Conservation (phyloP, 1,140 invertebrate genomes). For the Portunus trituberculatus region DNA sequence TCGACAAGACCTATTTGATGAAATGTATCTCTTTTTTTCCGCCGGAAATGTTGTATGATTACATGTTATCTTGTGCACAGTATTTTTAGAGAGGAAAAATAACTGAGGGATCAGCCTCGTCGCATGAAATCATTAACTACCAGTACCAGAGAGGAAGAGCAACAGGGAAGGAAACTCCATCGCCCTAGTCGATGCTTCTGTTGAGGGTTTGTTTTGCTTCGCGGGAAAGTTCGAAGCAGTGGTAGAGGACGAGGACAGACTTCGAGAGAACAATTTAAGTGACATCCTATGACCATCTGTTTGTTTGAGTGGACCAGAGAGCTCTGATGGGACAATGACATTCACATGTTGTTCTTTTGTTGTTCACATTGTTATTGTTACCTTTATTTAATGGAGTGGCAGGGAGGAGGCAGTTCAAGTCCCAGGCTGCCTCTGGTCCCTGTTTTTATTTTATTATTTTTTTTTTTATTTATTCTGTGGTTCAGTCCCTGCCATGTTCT, state of each 20-base stretch:
- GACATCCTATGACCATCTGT: not conserved
- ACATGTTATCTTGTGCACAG: too few relatives aligned
- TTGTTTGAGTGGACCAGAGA: not conserved
- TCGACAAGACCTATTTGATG: not conserved
- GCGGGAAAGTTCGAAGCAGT: not conserved
- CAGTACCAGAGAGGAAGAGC: too few relatives aligned
- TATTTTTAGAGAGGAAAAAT: too few relatives aligned
- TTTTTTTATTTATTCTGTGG: too few relatives aligned
- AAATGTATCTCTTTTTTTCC: not conserved
- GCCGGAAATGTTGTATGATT: not conserved
- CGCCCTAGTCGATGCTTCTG: not conserved
- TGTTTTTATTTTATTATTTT: not conserved
- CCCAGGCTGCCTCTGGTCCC: not conserved
- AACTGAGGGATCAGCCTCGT: too few relatives aligned
- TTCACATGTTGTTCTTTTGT: not conserved
- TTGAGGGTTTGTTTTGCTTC: not conserved
- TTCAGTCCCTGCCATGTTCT: too few relatives aligned
- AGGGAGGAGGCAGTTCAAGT: not conserved
- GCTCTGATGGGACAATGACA: not conserved
- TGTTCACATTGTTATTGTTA: conserved; percentile 18
- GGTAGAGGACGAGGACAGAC: not conserved
- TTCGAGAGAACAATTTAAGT: not conserved
- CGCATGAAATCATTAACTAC: too few relatives aligned
- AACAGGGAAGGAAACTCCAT: not conserved
- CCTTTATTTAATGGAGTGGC: not conserved